These are phyloP conservation scores for Propithecus deckenii DNA, from an alignment of 2,797 vertebrate species.

Conservation along the genomic window DNA sequence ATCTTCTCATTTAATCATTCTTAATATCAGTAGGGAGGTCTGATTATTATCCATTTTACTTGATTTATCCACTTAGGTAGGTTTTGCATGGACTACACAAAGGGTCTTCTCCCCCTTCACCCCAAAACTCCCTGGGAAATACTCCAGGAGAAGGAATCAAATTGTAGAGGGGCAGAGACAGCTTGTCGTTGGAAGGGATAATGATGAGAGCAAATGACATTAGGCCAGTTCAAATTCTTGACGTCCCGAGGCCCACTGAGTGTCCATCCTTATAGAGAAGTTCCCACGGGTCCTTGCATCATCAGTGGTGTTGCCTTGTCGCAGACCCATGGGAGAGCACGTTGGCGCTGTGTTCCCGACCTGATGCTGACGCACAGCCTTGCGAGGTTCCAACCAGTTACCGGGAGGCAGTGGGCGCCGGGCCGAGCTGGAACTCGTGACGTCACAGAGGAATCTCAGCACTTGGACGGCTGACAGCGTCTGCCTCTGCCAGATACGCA, in stretches of 20 bases:
- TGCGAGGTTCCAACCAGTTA: conserved; percentile 74
- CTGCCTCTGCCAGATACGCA: conserved; percentile 53
- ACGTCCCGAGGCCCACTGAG: neutral
- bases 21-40: neutral
- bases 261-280: neutral
- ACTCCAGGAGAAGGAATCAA: neutral
- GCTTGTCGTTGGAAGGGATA: neutral
- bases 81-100: neutral
- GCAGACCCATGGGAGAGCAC: neutral
- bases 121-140: neutral
- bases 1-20: neutral
- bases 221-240: neutral
- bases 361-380: conserved; percentile 78
- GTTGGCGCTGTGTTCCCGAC: fast-evolving
- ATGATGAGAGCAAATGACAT: neutral
- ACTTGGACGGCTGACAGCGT: conserved; percentile 46
- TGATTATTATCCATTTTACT: neutral
- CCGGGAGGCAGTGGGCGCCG: conserved; percentile 59
- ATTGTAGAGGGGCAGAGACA: neutral
- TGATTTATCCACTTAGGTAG: neutral
- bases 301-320: neutral
- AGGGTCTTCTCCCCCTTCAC: neutral
- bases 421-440: conserved; percentile 53
- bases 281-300: neutral
- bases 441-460: conserved; percentile 65